phyloP scores from a whole-genome alignment of 2,888 invertebrate species.

The Dione vanillae region DNA sequence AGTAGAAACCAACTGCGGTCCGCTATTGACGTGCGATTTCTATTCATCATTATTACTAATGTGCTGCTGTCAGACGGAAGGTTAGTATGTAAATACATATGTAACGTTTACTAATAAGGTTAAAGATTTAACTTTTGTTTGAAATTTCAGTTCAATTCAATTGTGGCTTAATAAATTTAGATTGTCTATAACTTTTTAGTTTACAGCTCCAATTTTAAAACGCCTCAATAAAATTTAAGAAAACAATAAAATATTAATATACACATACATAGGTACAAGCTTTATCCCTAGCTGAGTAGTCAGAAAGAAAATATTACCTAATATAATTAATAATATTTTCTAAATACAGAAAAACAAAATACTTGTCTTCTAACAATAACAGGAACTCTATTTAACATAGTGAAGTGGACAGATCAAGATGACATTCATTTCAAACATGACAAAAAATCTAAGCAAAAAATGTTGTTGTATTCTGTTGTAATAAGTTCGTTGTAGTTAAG shows the following conservation, averaged over 20 bases:
- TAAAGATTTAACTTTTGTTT: not conserved
- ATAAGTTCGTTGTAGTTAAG: too few relatives aligned
- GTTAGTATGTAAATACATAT: not conserved
- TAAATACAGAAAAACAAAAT: too few relatives aligned
- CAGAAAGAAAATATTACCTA: too few relatives aligned
- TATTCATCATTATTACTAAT: constrained; percentile 37
- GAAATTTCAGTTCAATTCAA: constrained; percentile 5
- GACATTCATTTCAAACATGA: too few relatives aligned
- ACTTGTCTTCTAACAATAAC: too few relatives aligned
- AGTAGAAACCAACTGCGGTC: constrained; percentile 37
- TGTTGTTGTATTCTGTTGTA: too few relatives aligned
- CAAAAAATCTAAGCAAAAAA: not conserved
- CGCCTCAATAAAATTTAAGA: too few relatives aligned
- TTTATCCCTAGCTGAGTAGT: too few relatives aligned
- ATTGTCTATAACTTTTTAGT: constrained; percentile 4
- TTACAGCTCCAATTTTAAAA: not conserved
- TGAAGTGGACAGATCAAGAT: too few relatives aligned
- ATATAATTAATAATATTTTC: too few relatives aligned
- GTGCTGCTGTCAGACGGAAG: constrained; percentile 28
- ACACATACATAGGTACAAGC: too few relatives aligned
- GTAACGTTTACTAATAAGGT: not conserved
- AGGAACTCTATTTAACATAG: too few relatives aligned
- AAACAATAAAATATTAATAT: not conserved
- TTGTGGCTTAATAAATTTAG: constrained; percentile 17
- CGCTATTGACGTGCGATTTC: constrained; percentile 34